Evolutionary conservation across 2,113 vertebrate species (phyloP).

Genomic region (Pachyramphus minor): DNA sequence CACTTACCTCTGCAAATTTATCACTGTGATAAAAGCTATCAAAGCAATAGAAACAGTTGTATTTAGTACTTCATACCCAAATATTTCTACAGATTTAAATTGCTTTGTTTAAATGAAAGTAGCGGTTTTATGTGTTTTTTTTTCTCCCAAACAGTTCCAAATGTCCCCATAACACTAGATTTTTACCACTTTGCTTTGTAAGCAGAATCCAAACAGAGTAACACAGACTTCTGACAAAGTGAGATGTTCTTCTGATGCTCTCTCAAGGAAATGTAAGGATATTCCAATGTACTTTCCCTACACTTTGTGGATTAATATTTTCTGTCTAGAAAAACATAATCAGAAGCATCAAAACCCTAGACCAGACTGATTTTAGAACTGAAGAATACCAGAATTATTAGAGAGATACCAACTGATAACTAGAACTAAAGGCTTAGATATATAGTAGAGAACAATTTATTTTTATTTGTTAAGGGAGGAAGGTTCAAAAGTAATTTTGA

Average conservation of each 20-base stretch:
- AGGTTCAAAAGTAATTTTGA: background rate
- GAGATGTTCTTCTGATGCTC: background rate
- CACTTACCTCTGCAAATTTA: background rate
- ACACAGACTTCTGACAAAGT: background rate
- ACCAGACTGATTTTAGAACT: background rate
- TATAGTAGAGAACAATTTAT: background rate
- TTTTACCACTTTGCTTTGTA: background rate
- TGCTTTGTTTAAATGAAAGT: background rate
- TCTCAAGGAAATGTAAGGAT: background rate
- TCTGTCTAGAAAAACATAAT: background rate
- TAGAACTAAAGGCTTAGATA: background rate
- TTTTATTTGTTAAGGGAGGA: background rate
- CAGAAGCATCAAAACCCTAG: background rate
- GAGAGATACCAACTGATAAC: background rate
- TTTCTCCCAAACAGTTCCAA: background rate
- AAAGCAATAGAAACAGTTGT: background rate
- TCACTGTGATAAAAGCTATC: background rate
- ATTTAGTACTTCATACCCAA: background rate
- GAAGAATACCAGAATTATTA: background rate
- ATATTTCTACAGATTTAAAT: background rate
- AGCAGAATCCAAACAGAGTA: background rate
- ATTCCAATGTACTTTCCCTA: background rate
- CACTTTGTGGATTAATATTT: background rate
- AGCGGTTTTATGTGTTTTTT: background rate
- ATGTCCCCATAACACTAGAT: background rate